These are phyloP conservation scores for Clarias fuscus DNA, from an alignment of 2,797 vertebrate genomes.

Conservation along the genomic window DNA sequence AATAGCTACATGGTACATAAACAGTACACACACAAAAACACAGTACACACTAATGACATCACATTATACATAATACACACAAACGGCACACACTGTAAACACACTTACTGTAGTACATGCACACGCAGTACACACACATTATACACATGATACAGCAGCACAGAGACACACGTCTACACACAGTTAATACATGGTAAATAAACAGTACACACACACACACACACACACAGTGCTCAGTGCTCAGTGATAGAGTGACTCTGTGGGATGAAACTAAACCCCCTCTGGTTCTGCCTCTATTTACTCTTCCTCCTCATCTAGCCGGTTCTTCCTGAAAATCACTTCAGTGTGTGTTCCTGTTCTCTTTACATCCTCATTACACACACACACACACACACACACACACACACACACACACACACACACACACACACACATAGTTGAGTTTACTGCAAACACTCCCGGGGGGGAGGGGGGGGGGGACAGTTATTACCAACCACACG, in stretches of 20 bases:
- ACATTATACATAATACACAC: too few relatives aligned
- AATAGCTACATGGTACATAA: too few relatives aligned
- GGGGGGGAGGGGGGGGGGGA: neutral
- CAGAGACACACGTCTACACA: too few relatives aligned
- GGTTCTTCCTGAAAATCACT: constrained; percentile 45
- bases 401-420: constrained; percentile 22
- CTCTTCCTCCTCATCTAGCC: neutral
- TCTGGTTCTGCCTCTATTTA: neutral
- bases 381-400: neutral
- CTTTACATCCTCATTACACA: constrained; percentile 30
- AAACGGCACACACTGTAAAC: neutral
- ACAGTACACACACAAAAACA: too few relatives aligned
- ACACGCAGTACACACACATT: too few relatives aligned
- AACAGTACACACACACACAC: neutral
- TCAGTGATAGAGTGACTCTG: neutral
- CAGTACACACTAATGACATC: too few relatives aligned
- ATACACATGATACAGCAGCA: neutral
- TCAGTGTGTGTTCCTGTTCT: neutral
- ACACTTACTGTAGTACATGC: neutral
- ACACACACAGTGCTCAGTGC: neutral
- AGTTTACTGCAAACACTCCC: constrained; percentile 35
- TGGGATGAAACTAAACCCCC: neutral
- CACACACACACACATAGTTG: too few relatives aligned
- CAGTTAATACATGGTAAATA: too few relatives aligned
- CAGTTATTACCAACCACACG: neutral